phyloP scores from a whole-genome alignment of 2,888 invertebrate genomes.

The Drosophila rubida region DNA sequence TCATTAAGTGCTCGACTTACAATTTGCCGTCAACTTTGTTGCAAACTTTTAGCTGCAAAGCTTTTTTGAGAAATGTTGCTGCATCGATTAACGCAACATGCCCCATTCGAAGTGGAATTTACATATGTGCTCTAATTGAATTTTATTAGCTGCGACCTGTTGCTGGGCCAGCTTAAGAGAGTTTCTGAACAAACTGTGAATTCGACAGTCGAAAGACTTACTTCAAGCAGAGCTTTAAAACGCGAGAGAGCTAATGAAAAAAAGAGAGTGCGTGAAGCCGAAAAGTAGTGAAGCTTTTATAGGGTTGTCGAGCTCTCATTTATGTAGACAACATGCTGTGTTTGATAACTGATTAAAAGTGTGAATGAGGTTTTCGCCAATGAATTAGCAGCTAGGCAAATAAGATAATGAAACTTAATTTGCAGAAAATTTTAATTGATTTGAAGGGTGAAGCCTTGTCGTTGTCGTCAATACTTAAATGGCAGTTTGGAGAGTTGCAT shows the following conservation, averaged over 20 bases:
- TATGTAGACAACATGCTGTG: neutral
- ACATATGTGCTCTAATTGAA: slow-evolving; percentile 36
- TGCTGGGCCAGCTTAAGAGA: slow-evolving; percentile 25
- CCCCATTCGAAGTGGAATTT: slow-evolving; percentile 12
- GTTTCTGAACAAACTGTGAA: neutral
- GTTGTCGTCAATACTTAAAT: neutral
- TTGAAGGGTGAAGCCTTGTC: slow-evolving; percentile 39
- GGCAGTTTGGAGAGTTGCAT: neutral
- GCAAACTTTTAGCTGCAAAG: slow-evolving; percentile 18
- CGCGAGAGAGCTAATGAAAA: neutral
- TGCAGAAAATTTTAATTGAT: slow-evolving; percentile 32
- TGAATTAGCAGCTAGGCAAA: slow-evolving; percentile 29
- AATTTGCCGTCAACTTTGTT: slow-evolving; percentile 45
- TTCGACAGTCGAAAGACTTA: slow-evolving; percentile 22
- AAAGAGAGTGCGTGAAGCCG: slow-evolving; percentile 1
- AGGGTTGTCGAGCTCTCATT: slow-evolving; percentile 50
- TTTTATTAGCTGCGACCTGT: slow-evolving; percentile 29
- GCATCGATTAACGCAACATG: slow-evolving; percentile 32
- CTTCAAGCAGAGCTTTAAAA: slow-evolving; percentile 28
- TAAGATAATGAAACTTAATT: slow-evolving; percentile 24
- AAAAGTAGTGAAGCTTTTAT: slow-evolving; percentile 31
- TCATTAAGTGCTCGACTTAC: slow-evolving; percentile 44
- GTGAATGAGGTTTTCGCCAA: slow-evolving; percentile 16
- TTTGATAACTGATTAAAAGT: slow-evolving; percentile 5
- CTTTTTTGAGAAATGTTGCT: slow-evolving; percentile 28